A percentile compares a stretch with the other conserved stretches of the same genome.
Evolutionary conservation across 1,140 invertebrate species (phyloP).

Genomic region (Pinna nobilis): DNA sequence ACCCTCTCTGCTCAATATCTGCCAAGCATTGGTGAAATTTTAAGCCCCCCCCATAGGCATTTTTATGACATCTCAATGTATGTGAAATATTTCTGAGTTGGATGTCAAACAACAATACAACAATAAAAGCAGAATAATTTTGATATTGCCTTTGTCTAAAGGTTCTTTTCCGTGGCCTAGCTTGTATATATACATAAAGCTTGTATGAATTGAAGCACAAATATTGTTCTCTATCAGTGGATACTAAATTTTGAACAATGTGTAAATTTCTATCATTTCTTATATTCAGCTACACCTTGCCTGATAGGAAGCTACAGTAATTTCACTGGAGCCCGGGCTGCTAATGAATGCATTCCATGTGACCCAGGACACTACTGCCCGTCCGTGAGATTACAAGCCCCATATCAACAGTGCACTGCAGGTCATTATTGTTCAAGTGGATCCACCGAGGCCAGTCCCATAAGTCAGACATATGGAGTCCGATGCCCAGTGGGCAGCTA

Average conservation of each 20-base stretch:
- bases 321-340: constrained; percentile 56
- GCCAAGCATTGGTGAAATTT: no score
- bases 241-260: not conserved
- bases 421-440: constrained; percentile 67
- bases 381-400: constrained; percentile 50
- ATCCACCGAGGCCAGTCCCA: constrained; percentile 59
- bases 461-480: constrained; percentile 61
- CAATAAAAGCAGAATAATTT: no score
- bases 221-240: not conserved
- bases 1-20: no score
- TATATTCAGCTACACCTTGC: constrained; percentile 52
- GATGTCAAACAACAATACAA: no score
- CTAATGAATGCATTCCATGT: constrained; percentile 66
- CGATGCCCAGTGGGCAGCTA: constrained; percentile 67
- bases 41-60: no score
- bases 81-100: no score
- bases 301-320: constrained; percentile 70
- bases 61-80: no score
- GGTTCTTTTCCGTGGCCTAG: not conserved
- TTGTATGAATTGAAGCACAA: not conserved
- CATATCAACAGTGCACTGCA: constrained; percentile 57
- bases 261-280: not conserved
- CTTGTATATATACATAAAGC: no score
- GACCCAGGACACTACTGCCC: constrained; percentile 67
- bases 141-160: no score